Evolutionary conservation across 2,888 invertebrate genomes (phyloP).

Genomic region (Ennomos quercinarius): DNA sequence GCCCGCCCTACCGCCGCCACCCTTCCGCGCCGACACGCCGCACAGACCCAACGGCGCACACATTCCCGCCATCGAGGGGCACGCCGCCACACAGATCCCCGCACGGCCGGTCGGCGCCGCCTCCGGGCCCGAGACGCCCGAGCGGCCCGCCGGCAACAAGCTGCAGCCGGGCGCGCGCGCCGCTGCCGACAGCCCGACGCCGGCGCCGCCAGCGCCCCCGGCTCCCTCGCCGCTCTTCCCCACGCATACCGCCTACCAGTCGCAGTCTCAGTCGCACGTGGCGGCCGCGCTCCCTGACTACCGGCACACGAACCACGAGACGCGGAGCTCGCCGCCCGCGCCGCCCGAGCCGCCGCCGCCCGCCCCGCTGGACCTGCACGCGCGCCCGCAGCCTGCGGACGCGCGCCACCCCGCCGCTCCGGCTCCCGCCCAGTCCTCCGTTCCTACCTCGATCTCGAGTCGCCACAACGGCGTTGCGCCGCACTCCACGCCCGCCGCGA

Average conservation of each 20-base stretch:
- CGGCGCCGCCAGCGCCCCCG: slow-evolving; percentile 76
- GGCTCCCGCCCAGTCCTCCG: slow-evolving; percentile 60
- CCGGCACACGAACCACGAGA: slow-evolving; percentile 84
- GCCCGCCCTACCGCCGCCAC: slow-evolving; percentile 87
- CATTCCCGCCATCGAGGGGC: slow-evolving; percentile 76
- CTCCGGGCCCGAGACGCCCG: slow-evolving; percentile 75
- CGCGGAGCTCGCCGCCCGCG: slow-evolving; percentile 77
- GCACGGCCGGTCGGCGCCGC: slow-evolving; percentile 73
- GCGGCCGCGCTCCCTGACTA: slow-evolving; percentile 79
- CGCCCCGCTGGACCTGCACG: slow-evolving; percentile 54
- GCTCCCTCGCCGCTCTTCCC: slow-evolving; percentile 76
- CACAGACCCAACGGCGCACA: slow-evolving; percentile 74
- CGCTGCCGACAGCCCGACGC: slow-evolving; percentile 78
- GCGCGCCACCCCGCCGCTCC: slow-evolving; percentile 60
- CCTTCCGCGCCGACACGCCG: slow-evolving; percentile 83
- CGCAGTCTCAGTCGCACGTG: slow-evolving; percentile 78
- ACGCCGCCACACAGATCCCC: slow-evolving; percentile 77
- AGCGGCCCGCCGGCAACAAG: slow-evolving; percentile 78
- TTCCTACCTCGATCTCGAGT: slow-evolving; percentile 74
- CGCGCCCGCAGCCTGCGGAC: slow-evolving; percentile 58
- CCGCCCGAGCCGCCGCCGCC: slow-evolving; percentile 63
- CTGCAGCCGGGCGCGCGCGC: slow-evolving; percentile 78
- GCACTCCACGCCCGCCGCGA: slow-evolving; percentile 63
- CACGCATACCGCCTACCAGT: slow-evolving; percentile 77
- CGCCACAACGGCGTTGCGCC: slow-evolving; percentile 67